These are phyloP conservation scores for Onychomys arenicola DNA, from an alignment of 2,797 vertebrate genomes.

Conservation along the genomic window DNA sequence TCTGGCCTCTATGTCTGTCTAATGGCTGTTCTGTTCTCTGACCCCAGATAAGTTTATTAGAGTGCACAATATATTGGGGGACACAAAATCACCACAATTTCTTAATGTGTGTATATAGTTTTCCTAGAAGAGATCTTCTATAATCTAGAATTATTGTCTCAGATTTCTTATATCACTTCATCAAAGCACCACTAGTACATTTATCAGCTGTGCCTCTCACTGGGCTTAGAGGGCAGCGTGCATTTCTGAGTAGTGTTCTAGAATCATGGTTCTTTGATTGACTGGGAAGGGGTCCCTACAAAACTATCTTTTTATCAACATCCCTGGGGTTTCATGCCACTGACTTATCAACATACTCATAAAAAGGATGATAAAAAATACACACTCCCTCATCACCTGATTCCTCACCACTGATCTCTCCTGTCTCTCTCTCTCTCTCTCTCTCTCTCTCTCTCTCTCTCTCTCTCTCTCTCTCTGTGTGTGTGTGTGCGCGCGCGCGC, in stretches of 20 bases:
- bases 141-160: not conserved
- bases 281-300: not conserved
- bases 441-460: not conserved
- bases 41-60: too few relatives aligned
- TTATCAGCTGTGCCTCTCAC: not conserved
- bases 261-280: not conserved
- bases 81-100: too few relatives aligned
- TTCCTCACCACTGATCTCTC: not conserved
- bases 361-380: not conserved
- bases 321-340: not conserved
- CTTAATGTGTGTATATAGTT: not conserved
- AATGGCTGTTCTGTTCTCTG: too few relatives aligned
- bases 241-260: not conserved
- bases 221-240: not conserved
- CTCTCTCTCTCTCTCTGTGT: too few relatives aligned
- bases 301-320: not conserved
- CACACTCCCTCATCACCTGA: not conserved
- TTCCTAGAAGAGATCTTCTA: not conserved
- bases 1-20: too few relatives aligned
- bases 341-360: not conserved
- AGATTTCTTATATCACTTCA: not conserved
- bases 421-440: not conserved
- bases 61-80: too few relatives aligned
- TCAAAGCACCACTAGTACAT: not conserved
- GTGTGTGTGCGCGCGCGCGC: too few relatives aligned